These are phyloP conservation scores for Ceratosolen fusciceps DNA, from an alignment of 1,140 invertebrate genomes.

Conservation along the genomic window DNA sequence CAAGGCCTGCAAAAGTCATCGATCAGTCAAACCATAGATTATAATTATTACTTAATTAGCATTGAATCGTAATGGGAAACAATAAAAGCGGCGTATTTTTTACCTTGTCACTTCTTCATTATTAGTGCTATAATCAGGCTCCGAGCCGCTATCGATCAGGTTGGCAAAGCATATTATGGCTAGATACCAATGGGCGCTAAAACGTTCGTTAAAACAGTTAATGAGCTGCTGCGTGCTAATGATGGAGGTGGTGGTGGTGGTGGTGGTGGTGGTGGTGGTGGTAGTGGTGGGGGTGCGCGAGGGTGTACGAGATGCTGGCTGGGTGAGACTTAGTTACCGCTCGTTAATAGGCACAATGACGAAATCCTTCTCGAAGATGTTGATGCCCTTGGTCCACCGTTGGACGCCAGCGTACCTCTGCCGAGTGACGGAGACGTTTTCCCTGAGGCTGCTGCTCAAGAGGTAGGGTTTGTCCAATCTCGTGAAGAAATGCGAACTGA, in stretches of 20 bases:
- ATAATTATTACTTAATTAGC: no score
- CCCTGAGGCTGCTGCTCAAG: constrained; percentile 74
- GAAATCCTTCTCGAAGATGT: constrained; percentile 97
- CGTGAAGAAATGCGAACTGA: constrained; percentile 97
- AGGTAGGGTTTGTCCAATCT: constrained; percentile 84
- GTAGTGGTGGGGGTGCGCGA: no score
- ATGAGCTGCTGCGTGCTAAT: constrained; percentile 91
- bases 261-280: no score
- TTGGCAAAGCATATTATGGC: constrained; percentile 96
- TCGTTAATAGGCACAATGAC: constrained; percentile 98
- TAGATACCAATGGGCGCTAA: constrained; percentile 93
- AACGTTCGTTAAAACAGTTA: constrained; percentile 42
- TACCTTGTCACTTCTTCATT: constrained; percentile 3
- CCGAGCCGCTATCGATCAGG: constrained; percentile 59
- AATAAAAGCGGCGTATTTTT: no score
- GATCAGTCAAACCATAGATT: no score
- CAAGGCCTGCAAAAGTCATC: constrained; percentile 80
- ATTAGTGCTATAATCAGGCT: neutral
- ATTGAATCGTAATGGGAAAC: no score
- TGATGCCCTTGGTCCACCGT: constrained; percentile 96
- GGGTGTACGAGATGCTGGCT: no score
- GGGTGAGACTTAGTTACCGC: constrained; percentile 80
- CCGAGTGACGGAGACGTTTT: constrained; percentile 78
- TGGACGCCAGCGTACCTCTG: constrained; percentile 91
- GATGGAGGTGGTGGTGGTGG: no score